Evolutionary conservation across 2,888 invertebrate genomes (phyloP), one percentile per base, ranked within the genome.

Genomic region (Taphrorychus bicolor): DNA sequence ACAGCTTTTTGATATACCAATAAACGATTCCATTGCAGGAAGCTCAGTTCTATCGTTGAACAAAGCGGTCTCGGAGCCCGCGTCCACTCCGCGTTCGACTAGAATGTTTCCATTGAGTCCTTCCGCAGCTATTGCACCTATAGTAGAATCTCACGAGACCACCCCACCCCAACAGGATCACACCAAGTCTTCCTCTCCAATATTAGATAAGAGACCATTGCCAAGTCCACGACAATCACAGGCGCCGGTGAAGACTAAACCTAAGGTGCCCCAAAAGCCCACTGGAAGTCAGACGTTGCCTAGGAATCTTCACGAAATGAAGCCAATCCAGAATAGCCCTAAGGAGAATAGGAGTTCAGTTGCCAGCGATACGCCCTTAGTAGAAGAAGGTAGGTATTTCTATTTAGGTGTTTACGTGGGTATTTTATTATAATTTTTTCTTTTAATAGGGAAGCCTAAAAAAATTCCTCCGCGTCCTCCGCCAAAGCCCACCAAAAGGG

Each of bases 401-500:
- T n/a, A n/a, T n/a, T 32, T 32, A 32, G 32, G 7, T 16, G 16
- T 45, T 45, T n/a, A 32, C 17, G 4, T 45, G 7, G 16, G 11
- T 7, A 45, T 14, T 14, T 42, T 48, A 49, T 11, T 59, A n/a
- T 45, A 45, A 7, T 2, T 45, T 45, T 58, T 52, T 67, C 4
- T 60, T 24, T 49, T 65, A 53, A 11, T 41, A 71, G 73, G 71
- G 7, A 77, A 77, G 69, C 68, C 70, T 11, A 70, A 87, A 18
- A 93, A 94, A 82, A 88, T 93, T 66, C 93, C 93, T 11, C 94
- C 94, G 1, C 86, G 59, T 76, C 92, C 93, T 53, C 93, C 93
- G 52, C 93, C 93, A 9, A 93, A 93, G 22, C 92, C 92, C 57
- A 93, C 92, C 58, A 93, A 92, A 83, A 93, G 92, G 85, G 89